Conservation (phyloP, 2,888 invertebrate genomes). For the Drosophila eohydei region DNA sequence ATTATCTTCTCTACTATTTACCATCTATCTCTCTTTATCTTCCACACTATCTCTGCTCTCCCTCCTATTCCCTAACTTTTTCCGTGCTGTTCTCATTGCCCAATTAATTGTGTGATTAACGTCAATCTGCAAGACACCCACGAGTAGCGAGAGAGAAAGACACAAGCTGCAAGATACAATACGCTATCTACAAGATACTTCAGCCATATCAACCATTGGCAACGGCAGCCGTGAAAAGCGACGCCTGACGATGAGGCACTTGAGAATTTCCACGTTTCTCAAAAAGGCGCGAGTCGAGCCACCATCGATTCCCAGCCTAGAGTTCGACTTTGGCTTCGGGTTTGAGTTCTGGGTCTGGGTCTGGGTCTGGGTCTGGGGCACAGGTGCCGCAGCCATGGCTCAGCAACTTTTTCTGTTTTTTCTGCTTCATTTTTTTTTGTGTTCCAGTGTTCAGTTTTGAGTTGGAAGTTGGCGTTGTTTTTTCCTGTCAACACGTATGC, state of each 20-base stretch:
- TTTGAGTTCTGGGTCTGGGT: neutral
- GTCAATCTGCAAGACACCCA: slow-evolving; percentile 58
- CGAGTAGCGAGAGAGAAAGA: slow-evolving; percentile 14
- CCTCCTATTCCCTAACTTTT: slow-evolving; percentile 1
- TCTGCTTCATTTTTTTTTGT: slow-evolving; percentile 5
- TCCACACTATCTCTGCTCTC: neutral
- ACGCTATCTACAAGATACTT: slow-evolving; percentile 21
- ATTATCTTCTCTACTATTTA: no score
- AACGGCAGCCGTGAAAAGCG: slow-evolving; percentile 36
- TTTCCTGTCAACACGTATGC: slow-evolving; percentile 43
- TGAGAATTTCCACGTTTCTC: slow-evolving; percentile 50
- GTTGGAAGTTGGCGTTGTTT: slow-evolving; percentile 51
- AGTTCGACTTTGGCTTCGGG: neutral
- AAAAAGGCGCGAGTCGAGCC: slow-evolving; percentile 14
- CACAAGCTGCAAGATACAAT: slow-evolving; percentile 11
- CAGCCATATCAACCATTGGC: slow-evolving; percentile 6
- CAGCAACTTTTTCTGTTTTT: slow-evolving; percentile 56
- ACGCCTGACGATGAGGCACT: slow-evolving; percentile 56
- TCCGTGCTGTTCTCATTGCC: slow-evolving; percentile 34
- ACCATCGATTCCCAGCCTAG: slow-evolving; percentile 6
- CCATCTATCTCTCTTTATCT: no score
- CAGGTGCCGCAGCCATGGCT: slow-evolving; percentile 58
- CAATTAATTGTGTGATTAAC: slow-evolving; percentile 76
- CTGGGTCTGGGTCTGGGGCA: slow-evolving; percentile 5
- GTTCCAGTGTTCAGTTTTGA: slow-evolving; percentile 8